These are phyloP conservation scores for Agrilus planipennis DNA, from an alignment of 1,140 invertebrate genomes.

Conservation along the genomic window DNA sequence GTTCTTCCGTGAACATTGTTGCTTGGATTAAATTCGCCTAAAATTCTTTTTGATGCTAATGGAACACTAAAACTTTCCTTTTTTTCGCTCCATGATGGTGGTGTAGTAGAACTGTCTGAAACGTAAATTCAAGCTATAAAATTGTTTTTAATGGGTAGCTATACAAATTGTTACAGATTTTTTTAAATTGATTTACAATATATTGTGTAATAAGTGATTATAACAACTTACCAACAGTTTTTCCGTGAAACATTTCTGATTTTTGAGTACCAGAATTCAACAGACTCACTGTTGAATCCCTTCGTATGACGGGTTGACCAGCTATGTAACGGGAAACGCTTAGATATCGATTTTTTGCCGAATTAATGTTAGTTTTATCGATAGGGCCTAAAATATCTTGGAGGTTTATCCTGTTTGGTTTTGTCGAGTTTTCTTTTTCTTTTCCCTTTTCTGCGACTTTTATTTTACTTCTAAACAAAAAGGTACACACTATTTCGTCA, in stretches of 20 bases:
- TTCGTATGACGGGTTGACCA: conserved; percentile 35
- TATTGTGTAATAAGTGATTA: not conserved
- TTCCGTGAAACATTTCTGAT: conserved; percentile 1
- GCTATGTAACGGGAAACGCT: conserved; percentile 59
- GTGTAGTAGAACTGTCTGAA: conserved; percentile 18
- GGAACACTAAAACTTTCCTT: conserved; percentile 28
- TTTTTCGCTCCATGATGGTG: conserved; percentile 24
- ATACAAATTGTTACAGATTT: conserved; percentile 19
- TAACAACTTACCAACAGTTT: not conserved
- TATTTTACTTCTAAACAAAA: conserved; percentile 27
- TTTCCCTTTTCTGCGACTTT: conserved; percentile 34
- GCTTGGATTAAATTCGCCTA: conserved; percentile 33
- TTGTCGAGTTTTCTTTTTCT: conserved; percentile 39
- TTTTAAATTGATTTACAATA: conserved; percentile 7
- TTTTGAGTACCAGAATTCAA: no score
- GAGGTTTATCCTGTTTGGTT: conserved; percentile 37
- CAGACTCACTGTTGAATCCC: conserved; percentile 11
- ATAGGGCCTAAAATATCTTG: conserved; percentile 29
- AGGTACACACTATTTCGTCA: no score
- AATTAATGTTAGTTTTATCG: conserved; percentile 31
- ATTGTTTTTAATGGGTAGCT: conserved; percentile 15
- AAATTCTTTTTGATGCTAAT: conserved; percentile 26
- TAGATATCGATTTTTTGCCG: conserved; percentile 63
- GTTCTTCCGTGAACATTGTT: conserved; percentile 41
- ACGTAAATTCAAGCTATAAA: conserved; percentile 13